Base-by-base conservation (phyloP, 2,888 invertebrate species). In the Molanna angustata region DNA sequence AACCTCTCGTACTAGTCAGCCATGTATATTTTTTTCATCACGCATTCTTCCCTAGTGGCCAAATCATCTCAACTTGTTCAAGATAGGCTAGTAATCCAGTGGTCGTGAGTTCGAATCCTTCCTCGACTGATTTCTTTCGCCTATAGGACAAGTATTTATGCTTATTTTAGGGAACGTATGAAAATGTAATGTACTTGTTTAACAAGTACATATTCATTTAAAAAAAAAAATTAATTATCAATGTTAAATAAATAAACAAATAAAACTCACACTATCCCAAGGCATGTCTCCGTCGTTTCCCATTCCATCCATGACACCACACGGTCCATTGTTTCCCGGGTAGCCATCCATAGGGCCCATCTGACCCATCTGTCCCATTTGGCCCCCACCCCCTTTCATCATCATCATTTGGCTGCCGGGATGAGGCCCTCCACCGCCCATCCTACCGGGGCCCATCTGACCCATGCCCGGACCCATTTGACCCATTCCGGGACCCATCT, bases 261-360 rank as follows among this genome's bases (percentile, higher is more conserved):
- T 13, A 21, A 50, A 32, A 55, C 55, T 51, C 33, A 55, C 55
- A 16, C 41, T 75, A 72, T 77, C 76, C 77, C 77, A 77, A 68
- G 76, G 75, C 73, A 76, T 76, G 73, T 78, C 78, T 73, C 76
- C 76, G 73, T 77, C 76, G 72, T 75, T 75, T 73, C 76, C 76
- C 74, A 77, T 73, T 72, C 76, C 76, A 73, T 77, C 77, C 76
- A 77, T 76, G 73, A 76, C 76, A 73, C 77, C 76, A 67, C 76
- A 76, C 72, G 76, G 74, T 73, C 76, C 76, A 73, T 76, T 75
- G 43, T 51, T 55, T 63, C 75, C 76, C 70, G 76, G 75, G 74
- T 76, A 76, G 71, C 77, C 74, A 73, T 76, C 76, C 76, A 76
- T 35, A 70, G 71, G 16, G 72, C 74, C 73, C 75, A 74, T 17